Percentiles rank a stretch among this genome's conserved stretches.
These are phyloP conservation scores for Takifugu flavidus DNA, from an alignment of 2,113 vertebrate genomes.

Conservation along the genomic window DNA sequence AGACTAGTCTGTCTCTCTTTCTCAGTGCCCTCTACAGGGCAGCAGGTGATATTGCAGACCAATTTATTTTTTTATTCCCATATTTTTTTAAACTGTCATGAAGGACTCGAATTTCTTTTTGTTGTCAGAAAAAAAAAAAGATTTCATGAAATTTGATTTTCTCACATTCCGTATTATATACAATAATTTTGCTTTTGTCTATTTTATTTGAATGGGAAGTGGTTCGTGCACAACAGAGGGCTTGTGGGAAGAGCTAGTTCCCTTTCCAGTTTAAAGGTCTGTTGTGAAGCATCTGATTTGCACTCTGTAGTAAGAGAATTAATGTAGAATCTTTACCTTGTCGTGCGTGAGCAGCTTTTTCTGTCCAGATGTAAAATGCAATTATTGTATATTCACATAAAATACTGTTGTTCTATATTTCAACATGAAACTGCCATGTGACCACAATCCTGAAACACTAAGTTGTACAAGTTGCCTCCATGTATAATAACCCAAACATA, in stretches of 20 bases:
- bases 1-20: slow-evolving; percentile 64
- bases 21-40: slow-evolving; percentile 72
- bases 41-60: slow-evolving; percentile 55
- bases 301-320: slow-evolving; percentile 94
- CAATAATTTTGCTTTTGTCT: slow-evolving; percentile 76
- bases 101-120: slow-evolving; percentile 92
- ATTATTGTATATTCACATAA: slow-evolving; percentile 90
- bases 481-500: slow-evolving; percentile 61
- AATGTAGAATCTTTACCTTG: slow-evolving; percentile 87
- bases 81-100: slow-evolving; percentile 85
- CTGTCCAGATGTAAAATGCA: slow-evolving; percentile 87
- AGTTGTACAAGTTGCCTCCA: slow-evolving; percentile 63
- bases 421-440: slow-evolving; percentile 81
- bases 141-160: slow-evolving; percentile 83
- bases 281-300: slow-evolving; percentile 95
- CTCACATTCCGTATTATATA: slow-evolving; percentile 94
- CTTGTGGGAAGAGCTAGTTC: slow-evolving; percentile 71
- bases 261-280: slow-evolving; percentile 79
- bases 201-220: slow-evolving; percentile 76
- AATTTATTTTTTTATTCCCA: slow-evolving; percentile 67
- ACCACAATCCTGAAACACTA: slow-evolving; percentile 88
- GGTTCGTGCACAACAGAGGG: slow-evolving; percentile 70
- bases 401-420: slow-evolving; percentile 77
- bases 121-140: slow-evolving; percentile 73
- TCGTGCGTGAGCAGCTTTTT: slow-evolving; percentile 93